Evolutionary conservation across 2,888 invertebrate species (phyloP).

Genomic region (Mimachlamys varia): DNA sequence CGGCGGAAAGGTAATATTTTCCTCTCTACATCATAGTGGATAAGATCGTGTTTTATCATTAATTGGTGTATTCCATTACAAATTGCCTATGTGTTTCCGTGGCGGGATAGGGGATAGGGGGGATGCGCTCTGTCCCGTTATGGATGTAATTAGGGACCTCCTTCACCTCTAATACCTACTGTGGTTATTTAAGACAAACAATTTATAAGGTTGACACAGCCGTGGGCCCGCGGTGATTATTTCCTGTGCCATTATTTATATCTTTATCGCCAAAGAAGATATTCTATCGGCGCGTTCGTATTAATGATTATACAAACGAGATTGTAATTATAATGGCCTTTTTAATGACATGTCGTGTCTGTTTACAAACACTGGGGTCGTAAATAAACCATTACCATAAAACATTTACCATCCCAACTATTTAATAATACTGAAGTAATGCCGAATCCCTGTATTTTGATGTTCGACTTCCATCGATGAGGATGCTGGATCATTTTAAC

Average conservation of each 20-base stretch:
- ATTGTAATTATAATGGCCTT: slow-evolving; percentile 31
- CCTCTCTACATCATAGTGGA: slow-evolving; percentile 27
- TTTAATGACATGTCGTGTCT: slow-evolving; percentile 31
- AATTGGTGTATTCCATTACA: slow-evolving; percentile 12
- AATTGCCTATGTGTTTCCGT: not conserved
- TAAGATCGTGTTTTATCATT: not conserved
- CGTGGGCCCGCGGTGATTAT: not conserved
- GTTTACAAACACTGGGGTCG: slow-evolving; percentile 22
- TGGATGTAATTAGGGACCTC: not conserved
- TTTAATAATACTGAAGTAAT: not conserved
- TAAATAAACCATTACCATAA: slow-evolving; percentile 31
- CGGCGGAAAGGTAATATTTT: slow-evolving; percentile 30
- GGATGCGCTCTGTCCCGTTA: not conserved
- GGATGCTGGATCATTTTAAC: not conserved
- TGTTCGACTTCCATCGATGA: not conserved
- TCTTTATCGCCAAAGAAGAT: slow-evolving; percentile 31
- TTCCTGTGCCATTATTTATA: not conserved
- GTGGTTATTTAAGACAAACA: slow-evolving; percentile 28
- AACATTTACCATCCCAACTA: slow-evolving; percentile 21
- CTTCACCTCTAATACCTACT: slow-evolving; percentile 3
- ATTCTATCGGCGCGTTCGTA: slow-evolving; percentile 8
- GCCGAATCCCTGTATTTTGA: not conserved
- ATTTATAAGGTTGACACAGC: slow-evolving; percentile 6
- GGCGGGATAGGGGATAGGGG: not conserved
- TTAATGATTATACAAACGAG: slow-evolving; percentile 36